Percentiles rank a stretch among this genome's conserved stretches.
Conservation (phyloP, 1,140 invertebrate species). For the Portunus trituberculatus region DNA sequence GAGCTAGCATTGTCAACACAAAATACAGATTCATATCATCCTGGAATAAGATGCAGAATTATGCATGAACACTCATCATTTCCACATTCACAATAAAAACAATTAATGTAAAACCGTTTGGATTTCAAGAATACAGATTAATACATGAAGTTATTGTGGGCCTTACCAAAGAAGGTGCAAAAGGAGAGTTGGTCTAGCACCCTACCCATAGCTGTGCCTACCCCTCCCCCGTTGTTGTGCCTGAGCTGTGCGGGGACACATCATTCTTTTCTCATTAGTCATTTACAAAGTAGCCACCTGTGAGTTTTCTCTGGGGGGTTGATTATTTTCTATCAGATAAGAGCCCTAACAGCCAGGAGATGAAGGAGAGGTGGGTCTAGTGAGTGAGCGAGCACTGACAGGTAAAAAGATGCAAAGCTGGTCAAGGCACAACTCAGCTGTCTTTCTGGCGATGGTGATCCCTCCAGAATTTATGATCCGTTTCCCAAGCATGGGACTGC, state of each 20-base stretch:
- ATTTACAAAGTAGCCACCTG: slow-evolving; percentile 36
- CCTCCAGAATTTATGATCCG: slow-evolving; percentile 44
- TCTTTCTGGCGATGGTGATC: slow-evolving; percentile 74
- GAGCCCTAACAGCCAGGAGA: slow-evolving; percentile 73
- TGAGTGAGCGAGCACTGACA: slow-evolving; percentile 73
- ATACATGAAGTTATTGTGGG: slow-evolving; percentile 76
- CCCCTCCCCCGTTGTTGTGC: slow-evolving; percentile 68
- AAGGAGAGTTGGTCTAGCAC: slow-evolving; percentile 75
- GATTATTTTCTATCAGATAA: slow-evolving; percentile 17
- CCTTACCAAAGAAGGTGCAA: slow-evolving; percentile 75
- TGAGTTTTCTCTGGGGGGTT: not conserved
- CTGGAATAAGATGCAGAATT: slow-evolving; percentile 75
- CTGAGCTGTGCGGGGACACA: slow-evolving; percentile 70
- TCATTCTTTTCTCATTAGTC: not conserved
- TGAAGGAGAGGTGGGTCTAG: slow-evolving; percentile 73
- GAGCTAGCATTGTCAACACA: slow-evolving; percentile 75
- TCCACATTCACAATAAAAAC: slow-evolving; percentile 76
- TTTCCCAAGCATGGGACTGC: slow-evolving; percentile 56
- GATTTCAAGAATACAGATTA: slow-evolving; percentile 73
- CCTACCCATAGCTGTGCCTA: slow-evolving; percentile 75
- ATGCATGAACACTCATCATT: slow-evolving; percentile 75
- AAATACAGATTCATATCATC: slow-evolving; percentile 75
- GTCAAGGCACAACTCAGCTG: slow-evolving; percentile 76
- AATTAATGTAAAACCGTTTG: slow-evolving; percentile 73
- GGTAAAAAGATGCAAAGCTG: slow-evolving; percentile 73